Evolutionary conservation across 2,797 vertebrate species (phyloP), one percentile per base, ranked within the genome.

Genomic region (Pelochelys cantorii): DNA sequence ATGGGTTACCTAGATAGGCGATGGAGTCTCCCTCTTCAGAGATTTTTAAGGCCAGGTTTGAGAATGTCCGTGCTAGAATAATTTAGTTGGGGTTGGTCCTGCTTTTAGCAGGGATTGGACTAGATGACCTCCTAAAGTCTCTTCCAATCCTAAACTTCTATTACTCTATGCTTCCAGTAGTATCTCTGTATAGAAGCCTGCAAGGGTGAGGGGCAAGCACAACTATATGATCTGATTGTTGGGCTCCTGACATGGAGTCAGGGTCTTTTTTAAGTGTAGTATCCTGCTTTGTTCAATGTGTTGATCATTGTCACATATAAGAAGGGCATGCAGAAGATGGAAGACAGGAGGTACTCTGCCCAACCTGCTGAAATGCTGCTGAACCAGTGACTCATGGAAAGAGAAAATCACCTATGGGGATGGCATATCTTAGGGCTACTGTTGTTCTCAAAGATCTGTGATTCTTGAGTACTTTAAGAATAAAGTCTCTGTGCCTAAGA

Each of bases 401-500:
- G 29, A 15, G 60, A 25, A 65, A 13, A 65, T 65, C 29, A 17
- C 60, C 7, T 7, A n/a, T 65, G 29, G 29, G 14, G 60, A 17
- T 0, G 7, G 60, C 15, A 14, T 6, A 31, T 65, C 3, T 31
- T n/a, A 17, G 29, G 3, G 29, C 14, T 31, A n/a, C 13, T n/a
- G 60, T n/a, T 65, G 29, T 65, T 65, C 27, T 65, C 60, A 65
- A 65, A 65, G 60, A 62, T 62, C 60, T 62, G 60, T 31, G 60
- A 31, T 14, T n/a, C 60, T 65, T 65, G 29, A 65, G 7, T n/a
- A 29, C 60, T 65, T 65, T 65, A n/a, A 65, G 60, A 65, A 65
- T 65, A 65, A 31, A 31, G 29, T 65, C 8, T 14, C 29, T n/a
- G 60, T 65, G 29, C 3, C 31, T 17, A 62, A 62, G 29, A n/a